These are phyloP conservation scores for Orientallactaga bullata DNA, from an alignment of 2,113 vertebrate species.

Conservation along the genomic window DNA sequence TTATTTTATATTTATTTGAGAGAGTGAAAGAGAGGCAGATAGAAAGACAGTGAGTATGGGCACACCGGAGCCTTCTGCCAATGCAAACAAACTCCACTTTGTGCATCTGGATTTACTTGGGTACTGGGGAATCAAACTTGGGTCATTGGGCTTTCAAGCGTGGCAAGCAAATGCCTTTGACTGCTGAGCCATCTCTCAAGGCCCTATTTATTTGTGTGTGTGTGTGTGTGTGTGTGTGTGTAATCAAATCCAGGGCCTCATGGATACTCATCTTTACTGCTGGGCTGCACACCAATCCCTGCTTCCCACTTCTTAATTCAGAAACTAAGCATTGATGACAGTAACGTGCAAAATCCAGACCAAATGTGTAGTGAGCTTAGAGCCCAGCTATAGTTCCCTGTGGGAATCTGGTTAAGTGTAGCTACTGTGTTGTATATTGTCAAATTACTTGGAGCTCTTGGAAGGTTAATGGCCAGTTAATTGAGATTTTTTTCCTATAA, in stretches of 20 bases:
- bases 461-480: not conserved
- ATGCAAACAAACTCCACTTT: too few species aligned
- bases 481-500: slow-evolving; percentile 30
- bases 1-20: too few species aligned
- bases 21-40: too few species aligned
- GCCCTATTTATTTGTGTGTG: not conserved
- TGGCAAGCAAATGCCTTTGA: too few species aligned
- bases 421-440: not conserved
- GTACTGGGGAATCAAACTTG: too few species aligned
- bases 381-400: not conserved
- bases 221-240: too few species aligned
- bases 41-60: too few species aligned
- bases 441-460: not conserved
- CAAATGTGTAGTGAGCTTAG: not conserved
- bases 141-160: too few species aligned
- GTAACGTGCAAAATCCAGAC: not conserved
- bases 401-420: not conserved
- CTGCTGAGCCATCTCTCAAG: too few species aligned
- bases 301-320: not conserved
- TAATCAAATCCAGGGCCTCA: not conserved
- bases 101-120: too few species aligned
- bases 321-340: not conserved
- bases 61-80: too few species aligned
- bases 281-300: not conserved
- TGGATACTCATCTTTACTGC: too few species aligned